phyloP scores from a whole-genome alignment of 2,113 vertebrate genomes.

The Rhineura floridana region DNA sequence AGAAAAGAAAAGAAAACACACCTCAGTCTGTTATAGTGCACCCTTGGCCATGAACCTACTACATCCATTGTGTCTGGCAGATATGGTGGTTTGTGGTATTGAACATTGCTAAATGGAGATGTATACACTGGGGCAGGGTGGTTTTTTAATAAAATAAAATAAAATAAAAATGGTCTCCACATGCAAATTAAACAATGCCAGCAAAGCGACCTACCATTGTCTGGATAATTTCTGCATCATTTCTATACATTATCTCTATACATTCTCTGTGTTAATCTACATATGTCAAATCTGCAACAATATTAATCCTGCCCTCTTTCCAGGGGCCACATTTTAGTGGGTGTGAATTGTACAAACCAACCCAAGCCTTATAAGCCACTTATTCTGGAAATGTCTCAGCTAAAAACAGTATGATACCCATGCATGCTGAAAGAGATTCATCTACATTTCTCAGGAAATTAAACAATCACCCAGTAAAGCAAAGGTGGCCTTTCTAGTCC shows the following conservation, averaged over 20 bases:
- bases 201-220: conserved; percentile 21
- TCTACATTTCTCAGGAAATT: conserved; percentile 32
- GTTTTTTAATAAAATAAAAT: neutral
- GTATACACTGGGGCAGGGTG: conserved; percentile 27
- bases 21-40: conserved; percentile 73
- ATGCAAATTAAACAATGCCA: conserved; percentile 46
- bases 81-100: conserved; percentile 65
- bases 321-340: conserved; percentile 46
- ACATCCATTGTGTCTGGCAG: conserved; percentile 65
- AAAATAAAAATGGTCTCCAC: conserved; percentile 27
- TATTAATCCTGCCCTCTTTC: conserved; percentile 61
- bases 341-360: conserved; percentile 33
- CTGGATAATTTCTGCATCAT: neutral
- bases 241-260: conserved; percentile 1
- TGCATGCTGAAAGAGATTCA: conserved; percentile 37
- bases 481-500: conserved; percentile 28
- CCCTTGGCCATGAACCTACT: conserved; percentile 82
- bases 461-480: conserved; percentile 31
- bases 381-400: conserved; percentile 43
- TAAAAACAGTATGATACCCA: conserved; percentile 8
- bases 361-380: conserved; percentile 40
- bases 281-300: conserved; percentile 46
- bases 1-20: conserved; percentile 56
- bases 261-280: neutral
- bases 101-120: conserved; percentile 53